phyloP scores from a whole-genome alignment of 1,140 invertebrate genomes.

The Mizuhopecten yessoensis region DNA sequence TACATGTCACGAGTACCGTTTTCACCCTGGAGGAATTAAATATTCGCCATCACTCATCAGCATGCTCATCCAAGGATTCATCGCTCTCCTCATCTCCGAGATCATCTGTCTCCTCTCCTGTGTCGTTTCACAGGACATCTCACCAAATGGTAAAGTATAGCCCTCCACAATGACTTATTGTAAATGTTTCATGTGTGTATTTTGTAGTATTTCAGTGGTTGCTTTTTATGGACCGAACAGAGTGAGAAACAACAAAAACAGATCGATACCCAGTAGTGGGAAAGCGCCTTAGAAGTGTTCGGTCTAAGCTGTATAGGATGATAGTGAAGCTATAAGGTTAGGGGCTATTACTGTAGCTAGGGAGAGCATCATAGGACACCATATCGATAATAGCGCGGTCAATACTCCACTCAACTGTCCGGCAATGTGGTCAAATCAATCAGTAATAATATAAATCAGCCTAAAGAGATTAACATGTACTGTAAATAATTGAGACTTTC shows the following conservation, averaged over 20 bases:
- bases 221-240: neutral
- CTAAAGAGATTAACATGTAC: neutral
- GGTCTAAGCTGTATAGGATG: neutral
- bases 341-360: neutral
- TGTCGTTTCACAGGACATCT: neutral
- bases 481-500: neutral
- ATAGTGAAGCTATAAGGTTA: neutral
- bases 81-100: neutral
- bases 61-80: slow-evolving; percentile 9
- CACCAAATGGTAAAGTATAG: slow-evolving; percentile 12
- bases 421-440: no score
- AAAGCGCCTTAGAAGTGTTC: neutral
- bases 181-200: neutral
- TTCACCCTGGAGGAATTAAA: neutral
- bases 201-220: neutral
- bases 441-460: neutral
- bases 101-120: neutral
- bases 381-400: neutral
- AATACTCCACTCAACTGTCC: neutral
- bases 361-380: neutral
- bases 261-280: neutral
- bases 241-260: neutral
- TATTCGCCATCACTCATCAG: no score
- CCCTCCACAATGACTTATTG: neutral
- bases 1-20: neutral